phyloP scores from a whole-genome alignment of 1,140 invertebrate species.

The Babylonia areolata region DNA sequence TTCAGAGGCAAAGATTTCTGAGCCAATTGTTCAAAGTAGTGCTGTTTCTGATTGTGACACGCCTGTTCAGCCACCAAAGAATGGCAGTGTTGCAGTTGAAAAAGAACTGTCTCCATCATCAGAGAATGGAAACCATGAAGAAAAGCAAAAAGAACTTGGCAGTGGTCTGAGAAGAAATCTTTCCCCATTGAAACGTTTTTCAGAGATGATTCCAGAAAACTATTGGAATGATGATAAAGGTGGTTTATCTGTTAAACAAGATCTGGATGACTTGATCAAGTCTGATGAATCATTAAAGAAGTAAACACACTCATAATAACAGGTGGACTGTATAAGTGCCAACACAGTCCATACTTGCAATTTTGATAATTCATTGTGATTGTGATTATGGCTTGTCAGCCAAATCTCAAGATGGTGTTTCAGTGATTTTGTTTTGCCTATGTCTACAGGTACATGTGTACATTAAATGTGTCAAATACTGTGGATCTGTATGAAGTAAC shows the following conservation, averaged over 20 bases:
- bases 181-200: constrained; percentile 12
- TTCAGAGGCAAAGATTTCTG: not conserved
- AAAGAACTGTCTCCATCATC: not conserved
- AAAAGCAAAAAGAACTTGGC: not conserved
- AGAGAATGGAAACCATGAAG: not conserved
- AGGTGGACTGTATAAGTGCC: no score
- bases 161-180: not conserved
- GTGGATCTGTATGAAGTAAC: no score
- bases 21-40: not conserved
- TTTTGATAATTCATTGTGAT: no score
- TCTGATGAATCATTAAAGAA: constrained; percentile 3
- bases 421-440: no score
- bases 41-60: not conserved
- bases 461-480: no score
- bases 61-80: not conserved
- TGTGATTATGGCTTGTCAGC: no score
- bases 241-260: not conserved
- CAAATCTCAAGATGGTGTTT: no score
- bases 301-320: not conserved
- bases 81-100: not conserved
- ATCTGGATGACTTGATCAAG: constrained; percentile 8
- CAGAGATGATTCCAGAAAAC: constrained; percentile 27
- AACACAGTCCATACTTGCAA: no score
- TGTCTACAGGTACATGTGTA: no score
- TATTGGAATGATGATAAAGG: not conserved